Conservation (phyloP, 2,797 vertebrate species). For the Gila robusta region DNA sequence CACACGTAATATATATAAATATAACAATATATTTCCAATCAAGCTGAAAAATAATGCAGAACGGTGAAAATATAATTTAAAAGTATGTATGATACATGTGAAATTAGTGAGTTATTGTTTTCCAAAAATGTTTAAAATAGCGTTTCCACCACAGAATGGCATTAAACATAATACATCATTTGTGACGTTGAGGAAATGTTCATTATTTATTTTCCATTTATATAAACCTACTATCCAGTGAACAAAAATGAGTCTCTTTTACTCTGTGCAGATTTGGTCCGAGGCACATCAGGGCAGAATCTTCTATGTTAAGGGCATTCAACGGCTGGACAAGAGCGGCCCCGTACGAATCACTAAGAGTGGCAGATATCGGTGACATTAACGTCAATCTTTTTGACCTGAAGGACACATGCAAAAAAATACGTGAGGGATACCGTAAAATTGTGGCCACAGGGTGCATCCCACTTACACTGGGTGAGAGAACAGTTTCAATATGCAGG, state of each 20-base stretch:
- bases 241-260: background rate
- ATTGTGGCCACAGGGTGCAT: slow-evolving; percentile 81
- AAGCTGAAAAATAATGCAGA: background rate
- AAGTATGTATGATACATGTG: background rate
- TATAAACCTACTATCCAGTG: background rate
- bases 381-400: slow-evolving; percentile 89
- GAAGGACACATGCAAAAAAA: slow-evolving; percentile 87
- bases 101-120: background rate
- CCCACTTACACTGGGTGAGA: slow-evolving; percentile 91
- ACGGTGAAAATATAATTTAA: background rate
- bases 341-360: slow-evolving; percentile 86
- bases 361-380: slow-evolving; percentile 91
- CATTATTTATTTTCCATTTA: background rate
- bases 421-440: slow-evolving; percentile 81
- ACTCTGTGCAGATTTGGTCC: slow-evolving; percentile 86
- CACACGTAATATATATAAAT: no score
- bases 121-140: background rate
- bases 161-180: background rate
- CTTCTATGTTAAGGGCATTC: slow-evolving; percentile 78
- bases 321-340: slow-evolving; percentile 84
- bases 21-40: no score
- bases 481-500: background rate
- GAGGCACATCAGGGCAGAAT: slow-evolving; percentile 88
- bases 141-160: background rate
- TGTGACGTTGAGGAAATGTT: background rate